Base-by-base conservation (phyloP, 2,113 vertebrate species). In the Clarias magur region DNA sequence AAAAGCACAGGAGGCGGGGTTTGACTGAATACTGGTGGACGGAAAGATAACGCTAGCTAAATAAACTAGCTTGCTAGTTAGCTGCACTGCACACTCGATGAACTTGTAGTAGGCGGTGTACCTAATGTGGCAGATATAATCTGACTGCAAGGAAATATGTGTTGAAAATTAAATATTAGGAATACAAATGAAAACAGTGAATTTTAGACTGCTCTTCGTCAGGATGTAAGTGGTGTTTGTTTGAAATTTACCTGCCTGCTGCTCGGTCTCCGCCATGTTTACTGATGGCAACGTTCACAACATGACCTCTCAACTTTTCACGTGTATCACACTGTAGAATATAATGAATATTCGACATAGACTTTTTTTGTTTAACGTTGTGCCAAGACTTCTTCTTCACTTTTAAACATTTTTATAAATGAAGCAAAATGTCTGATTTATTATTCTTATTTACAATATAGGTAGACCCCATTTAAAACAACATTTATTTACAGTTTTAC, bases 221-320 rank as follows among this genome's bases (percentile, higher is more conserved):
- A 38, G 60, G 27, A 60, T 88, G 12, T 27, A 83, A 27, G 27
- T n/a, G 65, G 65, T 53, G 75, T 65, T 83, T 56, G n/a, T 42
- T 17, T 70, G 16, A 62, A 34, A 60, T 57, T 82, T 90, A 92
- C 92, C 91, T 90, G 89, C 63, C 87, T 91, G 93, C 90, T 94
- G 94, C 92, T 95, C 95, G 84, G 91, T 93, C 88, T 96, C 96
- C 87, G 96, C 96, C 96, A 97, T 97, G 93, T 96, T 96, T 91
- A 70, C 89, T 63, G 84, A 90, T 84, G 91, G 84, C 81, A 38
- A 30, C 79, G 80, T 30, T 86, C 23, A 89, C 67, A 30, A 84
- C 87, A 81, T 90, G 60, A 89, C 89, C 86, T 87, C 89, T 93
- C 92, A 91, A 92, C 88, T 86, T 91, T 92, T 76, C 23, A 48